phyloP scores from a whole-genome alignment of 2,113 vertebrate genomes.

The Melanocharis versteri region DNA sequence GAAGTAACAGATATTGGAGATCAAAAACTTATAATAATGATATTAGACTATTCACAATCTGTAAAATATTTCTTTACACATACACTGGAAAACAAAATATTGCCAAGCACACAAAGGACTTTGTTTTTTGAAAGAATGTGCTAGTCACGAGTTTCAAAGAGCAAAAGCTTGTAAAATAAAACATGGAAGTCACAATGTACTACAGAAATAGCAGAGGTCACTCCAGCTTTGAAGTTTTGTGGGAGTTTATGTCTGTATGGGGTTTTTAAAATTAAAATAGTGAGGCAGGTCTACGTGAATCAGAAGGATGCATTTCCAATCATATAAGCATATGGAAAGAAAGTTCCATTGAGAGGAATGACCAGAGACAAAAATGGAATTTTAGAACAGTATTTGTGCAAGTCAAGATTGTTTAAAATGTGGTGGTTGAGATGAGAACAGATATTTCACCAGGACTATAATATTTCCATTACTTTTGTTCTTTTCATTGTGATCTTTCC shows the following conservation, averaged over 20 bases:
- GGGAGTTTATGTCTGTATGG: rapidly evolving
- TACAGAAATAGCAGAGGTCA: not conserved
- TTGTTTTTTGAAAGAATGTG: not conserved
- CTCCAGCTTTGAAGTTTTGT: not conserved
- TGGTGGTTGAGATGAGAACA: not conserved
- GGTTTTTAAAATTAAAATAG: too few species aligned
- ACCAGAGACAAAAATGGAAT: not conserved
- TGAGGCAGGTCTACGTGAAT: not conserved
- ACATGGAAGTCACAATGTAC: not conserved
- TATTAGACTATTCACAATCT: not conserved
- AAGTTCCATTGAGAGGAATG: not conserved
- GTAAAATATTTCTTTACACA: not conserved
- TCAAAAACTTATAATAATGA: not conserved
- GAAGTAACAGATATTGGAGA: not conserved
- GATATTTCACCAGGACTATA: not conserved
- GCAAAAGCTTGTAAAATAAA: not conserved
- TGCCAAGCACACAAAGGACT: not conserved
- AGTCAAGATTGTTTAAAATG: not conserved
- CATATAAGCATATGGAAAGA: not conserved
- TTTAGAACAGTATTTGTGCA: not conserved
- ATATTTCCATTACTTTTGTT: not conserved
- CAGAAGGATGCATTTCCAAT: not conserved
- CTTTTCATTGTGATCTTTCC: not conserved
- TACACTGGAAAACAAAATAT: not conserved
- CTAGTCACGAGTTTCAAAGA: not conserved